Evolutionary conservation across 2,113 vertebrate species (phyloP), one percentile per base, ranked within the genome.

Genomic region (Lucifuga dentata): DNA sequence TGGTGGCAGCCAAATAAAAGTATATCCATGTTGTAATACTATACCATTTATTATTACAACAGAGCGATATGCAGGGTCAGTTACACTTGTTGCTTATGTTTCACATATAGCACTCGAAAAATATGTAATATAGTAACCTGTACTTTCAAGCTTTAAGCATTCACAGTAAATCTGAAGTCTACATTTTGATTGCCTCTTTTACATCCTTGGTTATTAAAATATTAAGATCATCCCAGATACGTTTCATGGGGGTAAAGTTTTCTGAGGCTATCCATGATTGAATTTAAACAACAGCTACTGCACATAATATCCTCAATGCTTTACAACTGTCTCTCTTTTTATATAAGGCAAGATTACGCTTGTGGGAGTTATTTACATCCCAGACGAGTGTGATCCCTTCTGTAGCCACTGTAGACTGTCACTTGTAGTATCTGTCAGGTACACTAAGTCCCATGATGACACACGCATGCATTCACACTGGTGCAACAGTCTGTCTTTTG

Each of bases 341-440:
- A 16, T 44, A n/a, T 38, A 21, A 59, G 40, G 11, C 55, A 49
- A 43, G n/a, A 45, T 41, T 41, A 68, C 49, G 15, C 1, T 11
- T 58, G 11, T 41, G 15, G 52, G 40, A 35, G 56, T 55, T 83
- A 46, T 79, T 73, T 74, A 64, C 43, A 87, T 75, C 72, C 71
- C 76, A 76, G 76, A 62, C 76, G 45, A 57, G 52, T 49, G 24
- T 71, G 76, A 83, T 74, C 75, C 44, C 64, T 0, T 1, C 48
- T 33, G 59, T 58, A 71, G 78, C 57, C 68, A 38, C 60, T 50
- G 61, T 20, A 21, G 13, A 29, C 51, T 70, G 19, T 68, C 43
- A 20, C 39, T 52, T 51, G 15, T 36, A 32, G 35, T 73, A 43
- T 76, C 66, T 61, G 49, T 75, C 74, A 58, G 19, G 38, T 40